These are phyloP conservation scores for Chaunax sp. DNA, from an alignment of 2,797 vertebrate genomes.

Conservation along the genomic window DNA sequence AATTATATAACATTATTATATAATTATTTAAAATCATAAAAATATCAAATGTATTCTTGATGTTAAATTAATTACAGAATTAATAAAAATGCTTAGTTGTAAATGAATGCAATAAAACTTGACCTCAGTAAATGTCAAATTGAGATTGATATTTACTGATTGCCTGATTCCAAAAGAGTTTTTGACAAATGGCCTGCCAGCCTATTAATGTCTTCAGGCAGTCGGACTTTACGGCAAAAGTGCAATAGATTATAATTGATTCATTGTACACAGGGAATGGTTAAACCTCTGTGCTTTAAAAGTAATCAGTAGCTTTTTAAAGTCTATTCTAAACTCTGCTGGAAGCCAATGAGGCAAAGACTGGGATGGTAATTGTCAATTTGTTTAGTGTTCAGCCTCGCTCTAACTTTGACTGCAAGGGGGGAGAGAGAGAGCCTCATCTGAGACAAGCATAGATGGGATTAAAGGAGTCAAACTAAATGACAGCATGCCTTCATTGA, in stretches of 20 bases:
- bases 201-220: constrained; percentile 29
- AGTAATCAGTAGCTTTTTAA: constrained; percentile 60
- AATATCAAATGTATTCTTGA: constrained; percentile 4
- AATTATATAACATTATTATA: too few species aligned
- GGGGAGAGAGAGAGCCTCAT: constrained; percentile 18
- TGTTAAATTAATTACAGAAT: constrained; percentile 29
- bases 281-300: constrained; percentile 39
- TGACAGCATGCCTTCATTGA: constrained; percentile 8
- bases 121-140: too few species aligned
- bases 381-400: constrained; percentile 42
- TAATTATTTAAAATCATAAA: too few species aligned
- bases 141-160: too few species aligned
- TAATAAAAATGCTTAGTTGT: constrained; percentile 16
- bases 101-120: constrained; percentile 22
- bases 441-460: constrained; percentile 14
- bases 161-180: constrained; percentile 24
- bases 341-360: constrained; percentile 51
- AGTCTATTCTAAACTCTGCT: constrained; percentile 58
- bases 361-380: constrained; percentile 58
- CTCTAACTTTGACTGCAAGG: constrained; percentile 14
- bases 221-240: constrained; percentile 33
- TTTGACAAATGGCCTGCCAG: constrained; percentile 35
- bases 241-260: constrained; percentile 34
- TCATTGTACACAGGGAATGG: constrained; percentile 21
- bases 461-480: constrained; percentile 36